Evolutionary conservation across 2,888 invertebrate species (phyloP), one percentile per base, ranked within the genome.

Genomic region (Drosophila dives): DNA sequence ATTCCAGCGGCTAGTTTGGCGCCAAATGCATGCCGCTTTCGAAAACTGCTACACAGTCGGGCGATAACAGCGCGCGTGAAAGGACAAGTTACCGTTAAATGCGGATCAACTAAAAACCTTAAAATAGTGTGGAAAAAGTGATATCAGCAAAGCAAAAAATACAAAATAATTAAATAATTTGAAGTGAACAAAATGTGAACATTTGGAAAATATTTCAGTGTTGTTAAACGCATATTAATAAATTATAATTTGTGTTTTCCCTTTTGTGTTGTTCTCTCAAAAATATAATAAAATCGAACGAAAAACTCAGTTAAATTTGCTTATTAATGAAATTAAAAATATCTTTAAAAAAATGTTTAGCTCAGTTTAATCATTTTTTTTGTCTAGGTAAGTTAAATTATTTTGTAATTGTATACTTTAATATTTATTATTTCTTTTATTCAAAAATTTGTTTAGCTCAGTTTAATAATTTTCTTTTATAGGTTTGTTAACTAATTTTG

Each of bases 1-100:
- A 68, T 71, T 80, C 80, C 75, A 75, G 55, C 29, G 29, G 23
- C 54, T 58, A 58, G n/a, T 80, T 86, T 86, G 86, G 83, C 86
- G 86, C 86, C 88, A 83, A 83, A 77, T 75, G 70, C 26, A 15
- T n/a, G 7, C 56, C 20, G 51, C 49, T 50, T 49, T 61, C 58
- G 36, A 26, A 40, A 64, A 40, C 26, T 54, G 61, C 48, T 32
- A 12, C 34, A 53, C 75, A 88, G 83, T 86, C 75, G 50, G 64
- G 15, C 71, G 69, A 72, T 58, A 67, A 58, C 73, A 81, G 72
- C 77, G 85, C 86, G 70, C 72, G 81, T 53, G 79, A 51, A 67
- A 64, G 79, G 67, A 78, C 49, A 63, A 50, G 10, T 48, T 40
- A 0, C n/a, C 38, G 2, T 8, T 5, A 26, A 48, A 38, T 45